These are phyloP conservation scores for Gobio gobio DNA, from an alignment of 2,113 vertebrate genomes.

Conservation along the genomic window DNA sequence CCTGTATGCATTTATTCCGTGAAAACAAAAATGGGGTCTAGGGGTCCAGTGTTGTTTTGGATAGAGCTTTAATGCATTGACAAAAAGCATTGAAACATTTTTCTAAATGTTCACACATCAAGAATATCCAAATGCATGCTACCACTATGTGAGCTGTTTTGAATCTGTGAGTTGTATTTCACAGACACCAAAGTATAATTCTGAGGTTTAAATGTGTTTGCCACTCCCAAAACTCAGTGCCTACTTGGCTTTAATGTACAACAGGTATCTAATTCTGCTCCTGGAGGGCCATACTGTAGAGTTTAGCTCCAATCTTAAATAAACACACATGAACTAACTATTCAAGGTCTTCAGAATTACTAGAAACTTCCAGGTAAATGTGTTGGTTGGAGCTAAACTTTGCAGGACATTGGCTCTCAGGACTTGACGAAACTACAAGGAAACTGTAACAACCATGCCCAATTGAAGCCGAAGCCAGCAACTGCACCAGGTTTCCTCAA, in stretches of 20 bases:
- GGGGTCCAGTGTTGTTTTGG: too few species aligned
- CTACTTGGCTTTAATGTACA: neutral
- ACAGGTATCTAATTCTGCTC: neutral
- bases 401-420: neutral
- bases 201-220: neutral
- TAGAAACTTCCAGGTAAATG: neutral
- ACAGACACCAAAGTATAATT: neutral
- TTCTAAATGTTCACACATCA: too few species aligned
- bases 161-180: too few species aligned
- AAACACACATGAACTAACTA: neutral
- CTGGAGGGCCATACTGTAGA: neutral
- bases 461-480: neutral
- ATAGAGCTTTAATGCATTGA: too few species aligned
- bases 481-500: neutral
- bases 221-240: neutral
- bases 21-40: too few species aligned
- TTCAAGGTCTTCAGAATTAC: neutral
- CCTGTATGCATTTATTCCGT: too few species aligned
- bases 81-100: too few species aligned
- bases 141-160: too few species aligned
- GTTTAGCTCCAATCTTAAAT: neutral
- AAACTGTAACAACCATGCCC: neutral
- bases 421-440: neutral
- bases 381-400: neutral
- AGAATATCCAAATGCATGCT: too few species aligned